Evolutionary conservation across 1,140 invertebrate species (phyloP).

Genomic region (Acromyrmex heyeri): DNA sequence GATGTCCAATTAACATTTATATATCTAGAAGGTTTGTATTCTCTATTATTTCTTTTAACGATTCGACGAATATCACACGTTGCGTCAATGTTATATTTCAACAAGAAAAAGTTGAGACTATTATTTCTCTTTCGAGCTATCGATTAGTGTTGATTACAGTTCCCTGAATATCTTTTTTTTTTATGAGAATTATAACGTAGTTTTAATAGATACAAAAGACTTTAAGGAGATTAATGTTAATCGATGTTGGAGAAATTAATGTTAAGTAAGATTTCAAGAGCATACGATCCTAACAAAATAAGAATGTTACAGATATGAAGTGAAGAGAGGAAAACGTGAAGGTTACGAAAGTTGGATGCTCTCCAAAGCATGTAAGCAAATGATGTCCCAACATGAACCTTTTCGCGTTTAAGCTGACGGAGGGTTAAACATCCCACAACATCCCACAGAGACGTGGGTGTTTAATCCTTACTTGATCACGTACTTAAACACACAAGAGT

Average conservation of each 20-base stretch:
- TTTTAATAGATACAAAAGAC: not conserved
- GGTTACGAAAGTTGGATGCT: constrained; percentile 61
- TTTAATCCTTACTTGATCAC: not conserved
- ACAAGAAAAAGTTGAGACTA: not conserved
- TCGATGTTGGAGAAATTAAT: not conserved
- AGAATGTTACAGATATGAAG: not conserved
- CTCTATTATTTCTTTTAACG: constrained; percentile 32
- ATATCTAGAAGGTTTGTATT: constrained; percentile 24
- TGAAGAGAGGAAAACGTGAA: not conserved
- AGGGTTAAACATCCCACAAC: constrained; percentile 14
- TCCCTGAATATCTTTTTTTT: not conserved
- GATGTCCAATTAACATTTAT: constrained; percentile 49
- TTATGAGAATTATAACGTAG: not conserved
- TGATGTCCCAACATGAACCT: constrained; percentile 28
- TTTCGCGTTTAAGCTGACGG: not conserved
- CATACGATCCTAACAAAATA: constrained; percentile 12
- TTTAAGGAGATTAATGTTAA: not conserved
- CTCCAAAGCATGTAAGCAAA: constrained; percentile 54
- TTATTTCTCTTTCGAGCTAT: not conserved
- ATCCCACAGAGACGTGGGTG: not conserved
- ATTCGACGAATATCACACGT: constrained; percentile 23
- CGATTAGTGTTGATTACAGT: not conserved
- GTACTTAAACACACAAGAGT: not conserved
- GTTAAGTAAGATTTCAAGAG: constrained; percentile 8
- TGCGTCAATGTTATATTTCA: not conserved